Evolutionary conservation across 1,140 invertebrate species (phyloP).

Genomic region (Orchestia grillus): DNA sequence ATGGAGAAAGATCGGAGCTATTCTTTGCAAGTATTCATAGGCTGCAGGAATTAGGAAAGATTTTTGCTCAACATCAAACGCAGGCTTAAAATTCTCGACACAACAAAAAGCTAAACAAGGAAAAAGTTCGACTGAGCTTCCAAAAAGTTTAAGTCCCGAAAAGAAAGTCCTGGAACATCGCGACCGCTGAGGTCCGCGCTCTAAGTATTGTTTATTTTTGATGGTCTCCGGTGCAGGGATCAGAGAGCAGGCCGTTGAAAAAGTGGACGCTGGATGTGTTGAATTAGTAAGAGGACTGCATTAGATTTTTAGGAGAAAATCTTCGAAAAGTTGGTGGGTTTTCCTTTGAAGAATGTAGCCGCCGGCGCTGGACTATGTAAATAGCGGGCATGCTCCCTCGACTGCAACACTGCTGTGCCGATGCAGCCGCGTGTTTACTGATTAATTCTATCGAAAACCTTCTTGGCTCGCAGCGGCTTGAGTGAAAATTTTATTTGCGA

Average conservation of each 20-base stretch:
- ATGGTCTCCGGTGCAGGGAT: constrained; percentile 8
- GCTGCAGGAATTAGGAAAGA: background rate
- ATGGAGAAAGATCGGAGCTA: background rate
- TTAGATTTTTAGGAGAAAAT: constrained; percentile 36
- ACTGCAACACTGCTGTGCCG: background rate
- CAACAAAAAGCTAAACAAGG: background rate
- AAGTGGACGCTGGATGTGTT: background rate
- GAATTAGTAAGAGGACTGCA: constrained; percentile 54
- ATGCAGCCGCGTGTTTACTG: background rate
- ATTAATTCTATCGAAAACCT: background rate
- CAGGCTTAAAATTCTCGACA: background rate
- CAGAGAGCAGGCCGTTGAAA: background rate
- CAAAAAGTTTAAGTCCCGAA: background rate
- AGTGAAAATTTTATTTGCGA: background rate
- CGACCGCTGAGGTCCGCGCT: background rate
- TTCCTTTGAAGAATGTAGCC: constrained; percentile 46
- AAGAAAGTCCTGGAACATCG: background rate
- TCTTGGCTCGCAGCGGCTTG: background rate
- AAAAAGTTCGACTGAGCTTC: background rate
- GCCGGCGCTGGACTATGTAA: constrained; percentile 34
- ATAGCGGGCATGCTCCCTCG: background rate
- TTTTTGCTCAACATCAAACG: background rate
- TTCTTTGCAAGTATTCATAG: background rate
- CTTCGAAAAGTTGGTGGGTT: constrained; percentile 30
- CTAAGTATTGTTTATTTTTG: constrained; percentile 46